A percentile compares a stretch with the other conserved stretches of the same genome.
Evolutionary conservation across 92 coral and sea anemone species (phyloP).

Genomic region (Scolanthus callimorphus): DNA sequence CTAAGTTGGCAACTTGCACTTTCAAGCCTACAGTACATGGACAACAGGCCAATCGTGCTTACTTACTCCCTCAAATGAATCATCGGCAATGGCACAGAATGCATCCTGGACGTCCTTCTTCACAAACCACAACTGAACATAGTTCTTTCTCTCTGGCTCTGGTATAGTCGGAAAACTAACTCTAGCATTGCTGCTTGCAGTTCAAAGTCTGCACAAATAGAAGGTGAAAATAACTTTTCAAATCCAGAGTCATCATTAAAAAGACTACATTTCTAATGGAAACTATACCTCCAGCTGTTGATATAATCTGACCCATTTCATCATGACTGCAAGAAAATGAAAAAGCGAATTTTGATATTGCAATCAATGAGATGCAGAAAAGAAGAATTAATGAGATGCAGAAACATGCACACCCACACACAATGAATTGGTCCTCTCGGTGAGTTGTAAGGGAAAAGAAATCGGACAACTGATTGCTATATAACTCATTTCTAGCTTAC

Average conservation of each 20-base stretch:
- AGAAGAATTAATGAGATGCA: no score
- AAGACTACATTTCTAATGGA: not conserved
- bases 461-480: no score
- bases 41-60: no score
- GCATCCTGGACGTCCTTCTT: slow-evolving; percentile 19
- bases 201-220: slow-evolving; percentile 61
- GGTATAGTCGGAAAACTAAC: slow-evolving; percentile 44
- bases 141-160: slow-evolving; percentile 17
- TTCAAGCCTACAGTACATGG: no score
- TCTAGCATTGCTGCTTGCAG: slow-evolving; percentile 61
- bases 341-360: no score
- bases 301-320: slow-evolving; percentile 26
- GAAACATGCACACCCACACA: no score
- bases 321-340: no score
- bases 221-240: no score
- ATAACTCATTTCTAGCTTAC: slow-evolving; percentile 4
- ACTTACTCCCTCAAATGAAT: slow-evolving; percentile 60
- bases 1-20: no score
- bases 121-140: slow-evolving; percentile 28
- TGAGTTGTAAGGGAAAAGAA: no score
- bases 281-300: slow-evolving; percentile 36
- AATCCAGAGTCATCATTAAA: not conserved
- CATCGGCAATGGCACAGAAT: slow-evolving; percentile 21
- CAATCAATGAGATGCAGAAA: no score
- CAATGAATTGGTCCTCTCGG: no score